Conservation (phyloP, 1,140 invertebrate genomes). For the Drosophila paulistorum region DNA sequence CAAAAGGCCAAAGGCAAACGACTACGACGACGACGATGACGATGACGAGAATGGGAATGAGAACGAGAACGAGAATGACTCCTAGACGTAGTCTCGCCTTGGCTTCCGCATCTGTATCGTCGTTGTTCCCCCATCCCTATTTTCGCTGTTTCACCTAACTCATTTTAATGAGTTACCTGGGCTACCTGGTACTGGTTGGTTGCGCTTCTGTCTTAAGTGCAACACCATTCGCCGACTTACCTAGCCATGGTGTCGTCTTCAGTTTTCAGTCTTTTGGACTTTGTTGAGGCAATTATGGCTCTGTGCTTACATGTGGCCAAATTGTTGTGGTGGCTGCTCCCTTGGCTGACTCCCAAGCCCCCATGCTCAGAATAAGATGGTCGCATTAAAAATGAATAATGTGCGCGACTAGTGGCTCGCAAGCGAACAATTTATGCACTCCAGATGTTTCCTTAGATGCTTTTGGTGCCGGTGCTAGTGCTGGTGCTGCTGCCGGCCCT, state of each 20-base stretch:
- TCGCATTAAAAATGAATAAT: conserved; percentile 81
- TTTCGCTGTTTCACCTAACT: conserved; percentile 51
- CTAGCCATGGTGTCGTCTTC: conserved; percentile 24
- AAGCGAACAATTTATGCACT: conserved; percentile 74
- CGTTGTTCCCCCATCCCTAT: conserved; percentile 12
- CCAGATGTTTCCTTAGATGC: conserved; percentile 47
- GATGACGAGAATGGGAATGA: conserved; percentile 14
- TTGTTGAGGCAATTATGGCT: conserved; percentile 67
- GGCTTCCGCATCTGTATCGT: conserved; percentile 7
- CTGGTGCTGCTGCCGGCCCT: conserved; percentile 35
- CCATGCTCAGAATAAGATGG: conserved; percentile 42
- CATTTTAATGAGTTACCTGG: conserved; percentile 71
- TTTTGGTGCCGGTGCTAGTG: background rate
- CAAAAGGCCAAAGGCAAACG: conserved; percentile 61
- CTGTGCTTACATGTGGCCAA: conserved; percentile 80
- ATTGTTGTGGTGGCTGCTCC: conserved; percentile 65
- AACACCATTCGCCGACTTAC: conserved; percentile 55
- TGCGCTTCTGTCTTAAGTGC: conserved; percentile 55
- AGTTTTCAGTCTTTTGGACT: background rate
- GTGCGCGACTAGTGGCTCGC: conserved; percentile 65
- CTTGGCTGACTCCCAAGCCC: background rate
- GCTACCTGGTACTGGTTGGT: conserved; percentile 29
- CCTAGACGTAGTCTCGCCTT: conserved; percentile 25
- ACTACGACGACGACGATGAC: conserved; percentile 20
- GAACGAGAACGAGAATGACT: conserved; percentile 27